These are phyloP conservation scores for Cylloceria caligata DNA, from an alignment of 2,888 invertebrate genomes.

Conservation along the genomic window DNA sequence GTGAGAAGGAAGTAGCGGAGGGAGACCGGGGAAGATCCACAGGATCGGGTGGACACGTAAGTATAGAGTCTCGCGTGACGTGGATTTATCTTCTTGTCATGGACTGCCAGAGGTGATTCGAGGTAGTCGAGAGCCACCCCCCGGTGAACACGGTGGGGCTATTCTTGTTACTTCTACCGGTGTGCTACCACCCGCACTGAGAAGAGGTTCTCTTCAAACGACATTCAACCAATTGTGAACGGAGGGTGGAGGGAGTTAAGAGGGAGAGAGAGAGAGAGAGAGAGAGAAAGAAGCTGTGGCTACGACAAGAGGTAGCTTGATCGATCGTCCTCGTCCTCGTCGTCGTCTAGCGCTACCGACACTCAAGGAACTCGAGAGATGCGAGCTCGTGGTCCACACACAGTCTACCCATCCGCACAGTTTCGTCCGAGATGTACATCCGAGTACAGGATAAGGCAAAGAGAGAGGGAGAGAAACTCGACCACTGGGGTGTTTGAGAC, in stretches of 20 bases:
- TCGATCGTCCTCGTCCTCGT: conserved; percentile 49
- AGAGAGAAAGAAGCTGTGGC: conserved; percentile 1
- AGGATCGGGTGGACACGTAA: conserved; percentile 48
- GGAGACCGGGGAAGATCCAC: conserved; percentile 12
- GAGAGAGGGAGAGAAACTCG: conserved; percentile 12
- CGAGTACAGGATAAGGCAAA: neutral
- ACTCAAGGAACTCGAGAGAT: conserved; percentile 41
- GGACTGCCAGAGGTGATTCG: conserved; percentile 38
- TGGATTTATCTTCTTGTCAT: conserved; percentile 56
- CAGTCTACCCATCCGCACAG: neutral
- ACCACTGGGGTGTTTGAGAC: conserved; percentile 30
- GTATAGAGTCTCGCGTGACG: conserved; percentile 37
- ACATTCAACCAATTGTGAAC: conserved; percentile 33
- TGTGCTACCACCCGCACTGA: neutral
- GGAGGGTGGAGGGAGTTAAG: neutral
- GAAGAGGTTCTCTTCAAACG: conserved; percentile 45
- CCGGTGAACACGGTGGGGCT: conserved; percentile 3
- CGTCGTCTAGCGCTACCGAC: conserved; percentile 25
- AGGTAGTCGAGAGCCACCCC: conserved; percentile 17
- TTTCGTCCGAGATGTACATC: conserved; percentile 1
- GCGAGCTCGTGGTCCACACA: neutral
- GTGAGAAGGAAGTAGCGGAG: conserved; percentile 10
- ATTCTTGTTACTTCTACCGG: conserved; percentile 5
- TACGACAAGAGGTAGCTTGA: conserved; percentile 46
- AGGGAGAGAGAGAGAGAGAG: no score